phyloP scores from a whole-genome alignment of 2,113 vertebrate species.

The Sisor rabdophorus region DNA sequence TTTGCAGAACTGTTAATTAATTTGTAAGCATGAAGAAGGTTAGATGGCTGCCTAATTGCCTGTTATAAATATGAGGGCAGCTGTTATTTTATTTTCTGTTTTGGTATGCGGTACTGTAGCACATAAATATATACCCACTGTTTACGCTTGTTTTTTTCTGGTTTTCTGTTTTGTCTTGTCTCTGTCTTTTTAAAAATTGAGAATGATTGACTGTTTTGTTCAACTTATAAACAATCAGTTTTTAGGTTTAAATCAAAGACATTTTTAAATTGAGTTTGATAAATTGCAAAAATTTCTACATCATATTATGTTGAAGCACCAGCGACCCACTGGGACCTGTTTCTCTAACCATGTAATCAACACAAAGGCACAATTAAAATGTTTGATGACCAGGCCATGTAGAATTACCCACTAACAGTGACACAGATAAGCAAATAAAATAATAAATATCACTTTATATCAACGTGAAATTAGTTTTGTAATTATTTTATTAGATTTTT shows the following conservation, averaged over 20 bases:
- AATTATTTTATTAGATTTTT: no score
- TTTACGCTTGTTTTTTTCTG: background rate
- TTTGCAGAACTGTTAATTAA: slow-evolving; percentile 37
- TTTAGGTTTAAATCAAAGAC: background rate
- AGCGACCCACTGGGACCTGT: background rate
- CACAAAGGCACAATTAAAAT: background rate
- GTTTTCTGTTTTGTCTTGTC: background rate
- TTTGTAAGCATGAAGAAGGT: slow-evolving; percentile 35
- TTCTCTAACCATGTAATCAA: background rate
- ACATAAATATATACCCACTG: background rate
- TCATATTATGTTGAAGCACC: background rate
- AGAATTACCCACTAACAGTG: no score
- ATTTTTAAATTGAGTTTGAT: background rate
- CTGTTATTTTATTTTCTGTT: background rate
- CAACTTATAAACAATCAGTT: background rate
- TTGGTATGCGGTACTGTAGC: slow-evolving; percentile 9
- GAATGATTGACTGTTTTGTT: background rate
- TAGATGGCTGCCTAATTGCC: slow-evolving; percentile 43
- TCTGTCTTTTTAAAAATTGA: background rate
- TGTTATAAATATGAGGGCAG: slow-evolving; percentile 40
- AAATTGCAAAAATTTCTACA: background rate
- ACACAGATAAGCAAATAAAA: no score
- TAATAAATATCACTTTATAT: no score
- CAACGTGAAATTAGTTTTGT: no score
- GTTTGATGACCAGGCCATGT: background rate